Base-by-base conservation (phyloP, 2,797 vertebrate genomes). In the Neosalanx taihuensis region DNA sequence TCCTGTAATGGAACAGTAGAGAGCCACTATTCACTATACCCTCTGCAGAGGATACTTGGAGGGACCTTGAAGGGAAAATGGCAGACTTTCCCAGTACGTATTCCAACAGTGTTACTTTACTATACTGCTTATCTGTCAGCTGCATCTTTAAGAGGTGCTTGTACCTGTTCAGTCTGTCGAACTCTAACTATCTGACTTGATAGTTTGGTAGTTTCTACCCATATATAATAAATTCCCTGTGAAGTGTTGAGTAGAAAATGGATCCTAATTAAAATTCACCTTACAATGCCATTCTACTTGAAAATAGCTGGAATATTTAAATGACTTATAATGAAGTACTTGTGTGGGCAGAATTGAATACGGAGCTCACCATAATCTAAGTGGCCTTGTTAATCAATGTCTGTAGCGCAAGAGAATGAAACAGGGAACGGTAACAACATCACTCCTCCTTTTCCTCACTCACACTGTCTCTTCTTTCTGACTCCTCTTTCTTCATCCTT, bases 331-430 rank as follows among this genome's bases (percentile, higher is more conserved):
- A 67, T 51, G 6, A 51, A 62, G 29, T 66, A 41, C 12, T 12
- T 66, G 29, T 17, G 57, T 59, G 30, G 30, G 23, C 29, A 67
- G 6, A 73, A 67, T 29, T 64, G 30, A 23, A 49, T 49, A 29
- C 12, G 10, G 57, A 53, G 61, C 67, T 53, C 67, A 60, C 69
- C 74, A 35, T 63, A 69, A 72, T 60, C 31, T 49, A 58, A 65
- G 30, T 70, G 64, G 35, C 62, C 9, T 64, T 82, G 66, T 41
- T 74, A 72, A 76, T 79, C 74, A 72, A 59, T 23, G 51, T 30
- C 49, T 63, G 29, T 10, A 10, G 13, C 58, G 61, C 66, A 62
- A 59, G 41, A 61, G 35, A 30, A 26, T 67, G 66, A 78, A 63
- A 29, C 60, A 76, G 46, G 31, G 29, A 33, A 72, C 69, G 74